These are phyloP conservation scores for Eremophila alpestris DNA, from an alignment of 2,797 vertebrate species.

Conservation along the genomic window DNA sequence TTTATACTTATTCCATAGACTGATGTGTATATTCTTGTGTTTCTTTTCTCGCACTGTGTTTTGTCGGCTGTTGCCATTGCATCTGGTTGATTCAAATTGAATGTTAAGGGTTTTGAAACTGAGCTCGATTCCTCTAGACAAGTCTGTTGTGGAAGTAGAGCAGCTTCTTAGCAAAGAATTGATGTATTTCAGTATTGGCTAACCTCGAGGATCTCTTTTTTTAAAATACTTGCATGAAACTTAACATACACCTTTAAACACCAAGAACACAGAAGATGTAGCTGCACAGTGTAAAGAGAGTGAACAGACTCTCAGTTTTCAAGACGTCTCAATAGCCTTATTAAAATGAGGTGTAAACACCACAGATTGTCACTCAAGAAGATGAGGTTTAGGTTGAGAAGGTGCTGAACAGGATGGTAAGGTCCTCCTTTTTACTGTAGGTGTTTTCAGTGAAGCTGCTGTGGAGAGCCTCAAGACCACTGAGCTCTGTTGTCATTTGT, in stretches of 20 bases:
- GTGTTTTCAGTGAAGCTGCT: background rate
- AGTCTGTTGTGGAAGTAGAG: background rate
- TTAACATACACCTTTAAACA: background rate
- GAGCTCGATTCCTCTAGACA: background rate
- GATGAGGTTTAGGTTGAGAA: background rate
- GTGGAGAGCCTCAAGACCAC: background rate
- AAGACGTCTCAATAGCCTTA: background rate
- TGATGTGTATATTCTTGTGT: background rate
- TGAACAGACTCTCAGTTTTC: background rate
- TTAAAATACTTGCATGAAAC: background rate
- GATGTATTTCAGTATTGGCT: background rate
- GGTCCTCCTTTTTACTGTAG: background rate
- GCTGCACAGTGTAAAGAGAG: background rate
- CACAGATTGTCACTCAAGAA: background rate
- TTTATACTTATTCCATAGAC: background rate
- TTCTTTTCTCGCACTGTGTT: rapidly evolving
- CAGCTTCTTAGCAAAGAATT: background rate
- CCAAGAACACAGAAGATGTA: rapidly evolving
- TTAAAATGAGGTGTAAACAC: background rate
- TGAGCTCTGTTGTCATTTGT: background rate
- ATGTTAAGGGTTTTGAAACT: background rate
- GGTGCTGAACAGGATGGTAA: background rate
- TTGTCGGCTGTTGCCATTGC: rapidly evolving
- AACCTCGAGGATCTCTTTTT: background rate
- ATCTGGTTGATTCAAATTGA: background rate